Evolutionary conservation across 2,888 invertebrate genomes (phyloP).

Genomic region (Heteromyza rotundicornis): DNA sequence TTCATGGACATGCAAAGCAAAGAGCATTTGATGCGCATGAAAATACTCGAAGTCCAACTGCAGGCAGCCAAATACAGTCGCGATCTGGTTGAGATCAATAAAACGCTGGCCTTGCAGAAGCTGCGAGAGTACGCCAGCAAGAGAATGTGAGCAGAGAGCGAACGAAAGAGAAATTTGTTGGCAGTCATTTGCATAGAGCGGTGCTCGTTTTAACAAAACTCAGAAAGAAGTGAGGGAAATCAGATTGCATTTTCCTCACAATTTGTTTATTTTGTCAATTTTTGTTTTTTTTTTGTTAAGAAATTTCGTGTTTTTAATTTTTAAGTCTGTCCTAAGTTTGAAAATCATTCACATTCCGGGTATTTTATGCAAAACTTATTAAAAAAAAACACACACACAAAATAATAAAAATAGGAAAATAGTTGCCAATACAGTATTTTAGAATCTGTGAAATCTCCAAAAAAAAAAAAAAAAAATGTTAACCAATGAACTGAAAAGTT

Average conservation of each 20-base stretch:
- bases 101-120: slow-evolving; percentile 68
- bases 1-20: slow-evolving; percentile 63
- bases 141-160: slow-evolving; percentile 2
- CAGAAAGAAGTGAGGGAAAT: too few relatives aligned
- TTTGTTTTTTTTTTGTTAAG: too few relatives aligned
- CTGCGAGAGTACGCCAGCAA: slow-evolving; percentile 63
- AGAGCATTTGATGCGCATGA: slow-evolving; percentile 62
- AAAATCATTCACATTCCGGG: too few relatives aligned
- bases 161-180: too few relatives aligned
- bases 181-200: too few relatives aligned
- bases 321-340: too few relatives aligned
- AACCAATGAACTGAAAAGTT: neutral
- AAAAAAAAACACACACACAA: slow-evolving; percentile 20
- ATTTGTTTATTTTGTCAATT: too few relatives aligned
- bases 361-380: too few relatives aligned
- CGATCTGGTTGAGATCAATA: slow-evolving; percentile 69
- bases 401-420: slow-evolving; percentile 18
- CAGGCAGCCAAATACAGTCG: slow-evolving; percentile 63
- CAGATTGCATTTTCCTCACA: too few relatives aligned
- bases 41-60: slow-evolving; percentile 62
- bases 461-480: slow-evolving; percentile 8
- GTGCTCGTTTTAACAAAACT: too few relatives aligned
- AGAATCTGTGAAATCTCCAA: slow-evolving; percentile 15
- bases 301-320: too few relatives aligned
- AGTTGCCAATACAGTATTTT: slow-evolving; percentile 34